Evolutionary conservation across 1,140 invertebrate species (phyloP).

Genomic region (Drosophila pallidifrons): DNA sequence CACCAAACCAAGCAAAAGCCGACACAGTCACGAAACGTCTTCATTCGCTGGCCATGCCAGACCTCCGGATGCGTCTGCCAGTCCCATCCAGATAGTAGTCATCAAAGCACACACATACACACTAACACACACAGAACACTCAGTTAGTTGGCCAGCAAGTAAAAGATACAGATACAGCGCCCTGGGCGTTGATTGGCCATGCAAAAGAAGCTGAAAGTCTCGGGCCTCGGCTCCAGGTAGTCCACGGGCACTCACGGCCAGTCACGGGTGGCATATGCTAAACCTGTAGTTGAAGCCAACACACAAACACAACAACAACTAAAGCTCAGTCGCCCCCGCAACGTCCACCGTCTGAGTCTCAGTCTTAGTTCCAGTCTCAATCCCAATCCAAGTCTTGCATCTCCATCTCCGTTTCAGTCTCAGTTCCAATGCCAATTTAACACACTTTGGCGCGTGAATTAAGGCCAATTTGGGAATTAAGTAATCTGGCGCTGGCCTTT

Average conservation of each 20-base stretch:
- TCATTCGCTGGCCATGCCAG: constrained; percentile 67
- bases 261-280: constrained; percentile 80
- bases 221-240: constrained; percentile 41
- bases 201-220: constrained; percentile 54
- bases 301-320: background rate
- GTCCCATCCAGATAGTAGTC: constrained; percentile 66
- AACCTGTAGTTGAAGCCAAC: constrained; percentile 31
- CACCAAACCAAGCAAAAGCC: constrained; percentile 28
- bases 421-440: constrained; percentile 70
- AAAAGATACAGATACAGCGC: constrained; percentile 68
- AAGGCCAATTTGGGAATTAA: constrained; percentile 83
- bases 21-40: constrained; percentile 83
- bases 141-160: constrained; percentile 22
- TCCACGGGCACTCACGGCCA: constrained; percentile 52
- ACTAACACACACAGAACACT: constrained; percentile 4
- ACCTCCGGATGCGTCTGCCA: constrained; percentile 74
- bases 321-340: constrained; percentile 50
- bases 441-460: constrained; percentile 84
- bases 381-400: constrained; percentile 9
- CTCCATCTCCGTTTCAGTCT: constrained; percentile 10
- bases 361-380: background rate
- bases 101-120: constrained; percentile 60
- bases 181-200: constrained; percentile 75
- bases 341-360: background rate
- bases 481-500: constrained; percentile 73